Percentiles rank a stretch among this genome's conserved stretches.
Evolutionary conservation across 2,797 vertebrate genomes (phyloP).

Genomic region (Momotus momota): DNA sequence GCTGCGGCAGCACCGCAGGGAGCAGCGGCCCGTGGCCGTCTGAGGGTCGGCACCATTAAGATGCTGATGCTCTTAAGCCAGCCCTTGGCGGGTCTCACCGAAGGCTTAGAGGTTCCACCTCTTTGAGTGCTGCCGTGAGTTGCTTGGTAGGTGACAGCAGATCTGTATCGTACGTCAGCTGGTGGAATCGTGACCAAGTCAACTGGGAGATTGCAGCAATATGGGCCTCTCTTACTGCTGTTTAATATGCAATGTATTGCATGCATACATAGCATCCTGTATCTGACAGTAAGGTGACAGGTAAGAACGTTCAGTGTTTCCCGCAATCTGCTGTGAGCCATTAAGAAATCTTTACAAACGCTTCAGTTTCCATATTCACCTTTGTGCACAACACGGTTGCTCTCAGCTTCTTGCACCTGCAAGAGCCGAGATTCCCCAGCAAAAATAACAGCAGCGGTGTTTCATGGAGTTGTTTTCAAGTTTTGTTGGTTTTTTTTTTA

Average conservation of each 20-base stretch:
- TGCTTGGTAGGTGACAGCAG: fast-evolving
- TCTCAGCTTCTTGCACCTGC: fast-evolving
- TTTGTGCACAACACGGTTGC: fast-evolving
- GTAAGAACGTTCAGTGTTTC: fast-evolving
- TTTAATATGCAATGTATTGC: fast-evolving
- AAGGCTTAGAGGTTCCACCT: fast-evolving
- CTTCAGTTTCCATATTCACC: fast-evolving
- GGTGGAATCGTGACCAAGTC: fast-evolving
- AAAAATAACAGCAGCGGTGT: fast-evolving
- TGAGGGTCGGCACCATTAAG: too few relatives aligned
- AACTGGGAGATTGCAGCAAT: fast-evolving
- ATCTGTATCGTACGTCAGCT: fast-evolving
- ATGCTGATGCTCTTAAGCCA: fast-evolving
- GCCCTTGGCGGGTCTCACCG: fast-evolving
- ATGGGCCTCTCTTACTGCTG: not conserved
- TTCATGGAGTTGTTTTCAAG: fast-evolving
- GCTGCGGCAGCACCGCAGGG: too few relatives aligned
- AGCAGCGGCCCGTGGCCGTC: too few relatives aligned
- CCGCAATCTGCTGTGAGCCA: fast-evolving
- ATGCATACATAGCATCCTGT: fast-evolving
- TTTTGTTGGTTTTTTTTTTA: not conserved
- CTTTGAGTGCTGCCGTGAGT: fast-evolving
- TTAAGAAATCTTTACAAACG: too few relatives aligned
- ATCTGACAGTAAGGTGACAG: fast-evolving
- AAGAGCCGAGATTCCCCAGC: not conserved